phyloP scores from a whole-genome alignment of 2,113 vertebrate species.

The Dissostichus mawsoni region DNA sequence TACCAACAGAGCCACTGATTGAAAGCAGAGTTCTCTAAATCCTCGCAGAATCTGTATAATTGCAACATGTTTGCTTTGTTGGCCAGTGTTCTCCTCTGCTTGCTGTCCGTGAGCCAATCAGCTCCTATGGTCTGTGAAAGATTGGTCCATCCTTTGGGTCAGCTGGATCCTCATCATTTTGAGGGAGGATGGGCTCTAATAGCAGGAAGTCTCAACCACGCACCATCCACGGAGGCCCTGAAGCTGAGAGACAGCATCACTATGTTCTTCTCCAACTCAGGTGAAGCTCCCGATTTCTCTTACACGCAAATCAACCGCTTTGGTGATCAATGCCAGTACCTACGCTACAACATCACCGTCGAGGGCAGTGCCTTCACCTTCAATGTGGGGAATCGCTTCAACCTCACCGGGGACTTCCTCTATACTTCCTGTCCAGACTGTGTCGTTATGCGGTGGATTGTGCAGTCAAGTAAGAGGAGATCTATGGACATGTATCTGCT shows the following conservation, averaged over 20 bases:
- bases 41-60: neutral
- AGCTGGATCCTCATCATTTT: slow-evolving; percentile 9
- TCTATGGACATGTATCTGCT: slow-evolving; percentile 63
- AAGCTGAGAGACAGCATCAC: slow-evolving; percentile 63
- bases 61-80: slow-evolving; percentile 33
- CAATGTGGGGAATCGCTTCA: slow-evolving; percentile 45
- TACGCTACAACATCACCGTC: slow-evolving; percentile 44
- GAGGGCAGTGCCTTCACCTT: slow-evolving; percentile 49
- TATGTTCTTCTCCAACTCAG: slow-evolving; percentile 54
- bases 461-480: slow-evolving; percentile 30
- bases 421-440: slow-evolving; percentile 64
- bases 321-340: slow-evolving; percentile 50
- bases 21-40: neutral
- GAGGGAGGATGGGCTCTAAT: slow-evolving; percentile 61
- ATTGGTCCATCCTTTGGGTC: slow-evolving; percentile 39
- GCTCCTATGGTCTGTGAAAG: slow-evolving; percentile 53
- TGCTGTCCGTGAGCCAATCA: slow-evolving; percentile 32
- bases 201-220: slow-evolving; percentile 54
- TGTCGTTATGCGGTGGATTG: slow-evolving; percentile 58
- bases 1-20: neutral
- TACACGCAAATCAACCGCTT: slow-evolving; percentile 69
- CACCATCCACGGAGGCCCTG: slow-evolving; percentile 44
- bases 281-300: neutral
- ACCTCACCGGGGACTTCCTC: slow-evolving; percentile 32
- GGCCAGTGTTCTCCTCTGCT: slow-evolving; percentile 16